phyloP scores from a whole-genome alignment of 2,888 invertebrate species.

The Drosophila fungiperda region DNA sequence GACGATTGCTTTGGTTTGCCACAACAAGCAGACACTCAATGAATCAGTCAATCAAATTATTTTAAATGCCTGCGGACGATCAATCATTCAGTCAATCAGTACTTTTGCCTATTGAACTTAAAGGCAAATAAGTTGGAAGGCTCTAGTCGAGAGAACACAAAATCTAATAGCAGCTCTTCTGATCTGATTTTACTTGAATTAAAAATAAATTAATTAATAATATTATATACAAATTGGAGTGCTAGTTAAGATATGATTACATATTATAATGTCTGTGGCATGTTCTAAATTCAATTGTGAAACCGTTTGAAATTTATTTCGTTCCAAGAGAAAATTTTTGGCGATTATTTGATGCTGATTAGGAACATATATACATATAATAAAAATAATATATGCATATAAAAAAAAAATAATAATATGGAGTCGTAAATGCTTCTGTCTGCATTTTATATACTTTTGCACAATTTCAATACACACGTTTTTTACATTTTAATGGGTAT shows the following conservation, averaged over 20 bases:
- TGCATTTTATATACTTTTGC: neutral
- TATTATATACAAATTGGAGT: too few relatives aligned
- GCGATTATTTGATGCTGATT: neutral
- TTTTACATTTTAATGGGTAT: neutral
- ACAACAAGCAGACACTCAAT: neutral
- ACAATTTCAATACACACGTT: neutral
- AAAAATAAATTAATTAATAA: too few relatives aligned
- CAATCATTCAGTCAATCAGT: neutral
- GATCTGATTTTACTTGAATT: neutral
- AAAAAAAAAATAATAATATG: too few relatives aligned
- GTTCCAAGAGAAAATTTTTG: too few relatives aligned
- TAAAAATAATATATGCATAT: too few relatives aligned
- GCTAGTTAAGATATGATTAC: too few relatives aligned
- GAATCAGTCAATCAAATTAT: neutral
- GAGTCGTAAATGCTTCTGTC: neutral
- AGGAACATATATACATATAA: neutral
- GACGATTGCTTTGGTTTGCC: constrained; percentile 20
- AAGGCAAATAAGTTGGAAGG: neutral
- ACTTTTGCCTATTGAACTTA: neutral
- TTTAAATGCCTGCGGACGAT: neutral
- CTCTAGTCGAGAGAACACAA: neutral
- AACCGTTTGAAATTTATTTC: too few relatives aligned
- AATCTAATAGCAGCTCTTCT: neutral
- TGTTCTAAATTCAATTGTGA: too few relatives aligned
- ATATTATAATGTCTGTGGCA: too few relatives aligned